Conservation (phyloP, 2,797 vertebrate species). For the Lepilemur septentrionalis region DNA sequence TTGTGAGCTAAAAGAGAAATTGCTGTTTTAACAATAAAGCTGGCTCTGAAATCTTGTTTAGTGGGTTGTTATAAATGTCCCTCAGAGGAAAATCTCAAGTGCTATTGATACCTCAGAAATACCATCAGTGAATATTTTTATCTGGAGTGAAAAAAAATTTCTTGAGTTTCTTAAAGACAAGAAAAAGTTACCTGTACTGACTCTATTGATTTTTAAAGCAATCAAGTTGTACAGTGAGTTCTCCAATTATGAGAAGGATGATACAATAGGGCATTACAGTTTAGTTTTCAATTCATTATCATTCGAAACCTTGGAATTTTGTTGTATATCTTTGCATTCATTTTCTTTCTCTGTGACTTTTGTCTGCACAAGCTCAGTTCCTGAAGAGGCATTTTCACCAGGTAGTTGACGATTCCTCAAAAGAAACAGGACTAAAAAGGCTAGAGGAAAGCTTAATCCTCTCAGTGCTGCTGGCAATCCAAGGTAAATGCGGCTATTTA, state of each 20-base stretch:
- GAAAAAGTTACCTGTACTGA: neutral
- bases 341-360: conserved; percentile 37
- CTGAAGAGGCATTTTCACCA: conserved; percentile 13
- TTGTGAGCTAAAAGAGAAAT: neutral
- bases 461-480: conserved; percentile 58
- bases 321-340: neutral
- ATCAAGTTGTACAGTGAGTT: neutral
- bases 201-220: conserved; percentile 41
- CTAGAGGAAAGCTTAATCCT: conserved; percentile 61
- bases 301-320: conserved; percentile 4
- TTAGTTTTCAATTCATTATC: conserved; percentile 62
- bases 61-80: neutral
- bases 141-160: neutral
- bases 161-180: neutral
- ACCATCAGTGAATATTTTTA: neutral
- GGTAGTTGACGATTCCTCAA: conserved; percentile 46
- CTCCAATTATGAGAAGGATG: neutral
- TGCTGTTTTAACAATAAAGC: neutral
- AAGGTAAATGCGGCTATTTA: conserved; percentile 65
- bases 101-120: neutral
- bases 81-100: neutral
- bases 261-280: neutral
- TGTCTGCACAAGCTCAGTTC: neutral
- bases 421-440: conserved; percentile 42
- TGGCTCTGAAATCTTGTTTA: neutral